phyloP scores from a whole-genome alignment of 2,888 invertebrate genomes.

The Orthonychiurus folsomi region DNA sequence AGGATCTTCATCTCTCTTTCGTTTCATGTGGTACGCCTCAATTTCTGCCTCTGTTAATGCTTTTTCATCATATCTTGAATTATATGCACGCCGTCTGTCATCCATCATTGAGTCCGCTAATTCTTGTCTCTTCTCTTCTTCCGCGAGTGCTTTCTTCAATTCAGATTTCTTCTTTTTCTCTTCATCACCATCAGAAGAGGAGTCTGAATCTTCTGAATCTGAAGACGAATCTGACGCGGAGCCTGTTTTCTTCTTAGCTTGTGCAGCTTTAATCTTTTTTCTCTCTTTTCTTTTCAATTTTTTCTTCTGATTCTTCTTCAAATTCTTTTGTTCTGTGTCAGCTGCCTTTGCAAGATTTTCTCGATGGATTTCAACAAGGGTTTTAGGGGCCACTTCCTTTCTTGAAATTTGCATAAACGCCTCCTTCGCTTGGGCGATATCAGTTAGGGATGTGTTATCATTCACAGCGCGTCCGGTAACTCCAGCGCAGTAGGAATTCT shows the following conservation, averaged over 20 bases:
- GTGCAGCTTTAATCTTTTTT: slow-evolving; percentile 11
- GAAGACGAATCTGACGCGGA: slow-evolving; percentile 30
- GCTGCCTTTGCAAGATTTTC: slow-evolving; percentile 43
- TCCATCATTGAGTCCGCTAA: slow-evolving; percentile 62
- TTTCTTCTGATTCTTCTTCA: slow-evolving; percentile 38
- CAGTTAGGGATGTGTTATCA: slow-evolving; percentile 21
- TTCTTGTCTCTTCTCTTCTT: slow-evolving; percentile 55
- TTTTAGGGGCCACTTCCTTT: slow-evolving; percentile 30
- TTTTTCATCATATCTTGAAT: slow-evolving; percentile 75
- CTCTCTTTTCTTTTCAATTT: slow-evolving; percentile 42
- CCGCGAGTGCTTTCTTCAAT: slow-evolving; percentile 51
- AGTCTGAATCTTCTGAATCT: slow-evolving; percentile 29
- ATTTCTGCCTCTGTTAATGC: slow-evolving; percentile 84
- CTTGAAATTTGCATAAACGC: slow-evolving; percentile 18
- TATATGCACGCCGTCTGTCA: slow-evolving; percentile 86
- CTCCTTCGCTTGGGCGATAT: slow-evolving; percentile 9
- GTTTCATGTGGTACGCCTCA: slow-evolving; percentile 85
- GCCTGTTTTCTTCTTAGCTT: slow-evolving; percentile 13
- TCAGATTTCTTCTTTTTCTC: slow-evolving; percentile 30
- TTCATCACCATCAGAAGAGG: slow-evolving; percentile 44
- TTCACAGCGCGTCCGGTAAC: slow-evolving; percentile 53
- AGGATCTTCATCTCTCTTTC: slow-evolving; percentile 78
- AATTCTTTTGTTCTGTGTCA: slow-evolving; percentile 6
- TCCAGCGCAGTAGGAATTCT: slow-evolving; percentile 80
- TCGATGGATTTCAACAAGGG: slow-evolving; percentile 40